Evolutionary conservation across 2,888 invertebrate species (phyloP).

Genomic region (Meiosimyza decipiens): DNA sequence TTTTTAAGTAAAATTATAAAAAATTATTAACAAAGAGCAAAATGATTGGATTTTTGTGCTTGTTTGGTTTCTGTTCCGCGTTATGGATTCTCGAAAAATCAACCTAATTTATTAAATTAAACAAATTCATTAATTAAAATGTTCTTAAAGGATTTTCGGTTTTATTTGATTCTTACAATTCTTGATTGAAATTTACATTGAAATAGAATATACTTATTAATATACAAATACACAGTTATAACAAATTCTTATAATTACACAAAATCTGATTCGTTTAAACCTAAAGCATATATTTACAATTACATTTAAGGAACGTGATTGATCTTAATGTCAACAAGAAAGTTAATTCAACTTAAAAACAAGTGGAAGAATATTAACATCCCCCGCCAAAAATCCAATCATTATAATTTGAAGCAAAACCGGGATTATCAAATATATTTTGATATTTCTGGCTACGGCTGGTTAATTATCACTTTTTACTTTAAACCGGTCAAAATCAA

Average conservation of each 20-base stretch:
- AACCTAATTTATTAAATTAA: constrained; percentile 29
- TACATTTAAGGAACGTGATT: constrained; percentile 14
- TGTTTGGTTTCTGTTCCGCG: constrained; percentile 28
- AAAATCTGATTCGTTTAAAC: constrained; percentile 19
- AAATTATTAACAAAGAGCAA: constrained; percentile 20
- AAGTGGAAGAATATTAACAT: constrained; percentile 29
- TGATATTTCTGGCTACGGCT: no score
- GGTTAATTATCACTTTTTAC: no score
- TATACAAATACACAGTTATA: constrained; percentile 22
- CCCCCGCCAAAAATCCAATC: constrained; percentile 48
- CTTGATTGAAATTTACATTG: constrained; percentile 25
- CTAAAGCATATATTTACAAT: constrained; percentile 29
- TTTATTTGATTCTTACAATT: constrained; percentile 26
- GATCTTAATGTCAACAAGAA: constrained; percentile 21
- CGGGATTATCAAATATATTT: no score
- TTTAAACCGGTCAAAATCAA: no score
- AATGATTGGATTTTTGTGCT: constrained; percentile 39
- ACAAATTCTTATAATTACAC: constrained; percentile 31
- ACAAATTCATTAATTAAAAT: constrained; percentile 15
- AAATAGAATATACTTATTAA: constrained; percentile 19
- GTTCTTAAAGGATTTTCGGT: constrained; percentile 26
- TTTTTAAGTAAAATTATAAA: not conserved
- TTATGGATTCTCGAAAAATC: not conserved
- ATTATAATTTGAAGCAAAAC: constrained; percentile 36
- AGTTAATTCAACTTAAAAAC: constrained; percentile 27